These are phyloP conservation scores for Ctenoplectra terminalis DNA, from an alignment of 1,140 invertebrate species.

Conservation along the genomic window DNA sequence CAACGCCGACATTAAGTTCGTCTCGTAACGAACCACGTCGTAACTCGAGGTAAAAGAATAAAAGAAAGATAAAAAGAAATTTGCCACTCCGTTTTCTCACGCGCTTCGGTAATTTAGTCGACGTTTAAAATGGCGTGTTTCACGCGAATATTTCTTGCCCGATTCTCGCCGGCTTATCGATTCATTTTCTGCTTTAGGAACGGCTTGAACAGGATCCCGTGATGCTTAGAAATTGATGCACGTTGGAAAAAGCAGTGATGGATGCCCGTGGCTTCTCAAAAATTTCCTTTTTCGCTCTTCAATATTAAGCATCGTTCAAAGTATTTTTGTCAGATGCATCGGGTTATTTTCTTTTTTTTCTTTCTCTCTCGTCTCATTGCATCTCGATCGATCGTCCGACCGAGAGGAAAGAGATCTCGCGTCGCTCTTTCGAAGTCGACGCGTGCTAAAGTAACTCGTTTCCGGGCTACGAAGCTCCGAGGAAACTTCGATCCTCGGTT, in stretches of 20 bases:
- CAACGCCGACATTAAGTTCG: constrained; percentile 6
- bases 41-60: background rate
- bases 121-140: constrained; percentile 9
- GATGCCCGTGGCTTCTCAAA: background rate
- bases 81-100: background rate
- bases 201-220: background rate
- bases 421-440: background rate
- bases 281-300: background rate
- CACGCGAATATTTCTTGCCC: constrained; percentile 19
- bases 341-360: too few species aligned
- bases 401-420: constrained; percentile 9
- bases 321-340: background rate
- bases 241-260: background rate
- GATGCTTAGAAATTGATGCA: constrained; percentile 15
- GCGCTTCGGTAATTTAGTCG: constrained; percentile 17
- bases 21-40: constrained; percentile 2
- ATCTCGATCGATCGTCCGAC: background rate
- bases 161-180: background rate
- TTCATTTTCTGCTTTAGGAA: constrained; percentile 5
- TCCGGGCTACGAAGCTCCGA: background rate
- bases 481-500: background rate
- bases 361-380: background rate
- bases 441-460: background rate
- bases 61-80: background rate
- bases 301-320: constrained; percentile 9